Percentiles rank a stretch among this genome's conserved stretches.
These are phyloP conservation scores for Sylvilagus bachmani DNA, from an alignment of 2,113 vertebrate genomes.

Conservation along the genomic window DNA sequence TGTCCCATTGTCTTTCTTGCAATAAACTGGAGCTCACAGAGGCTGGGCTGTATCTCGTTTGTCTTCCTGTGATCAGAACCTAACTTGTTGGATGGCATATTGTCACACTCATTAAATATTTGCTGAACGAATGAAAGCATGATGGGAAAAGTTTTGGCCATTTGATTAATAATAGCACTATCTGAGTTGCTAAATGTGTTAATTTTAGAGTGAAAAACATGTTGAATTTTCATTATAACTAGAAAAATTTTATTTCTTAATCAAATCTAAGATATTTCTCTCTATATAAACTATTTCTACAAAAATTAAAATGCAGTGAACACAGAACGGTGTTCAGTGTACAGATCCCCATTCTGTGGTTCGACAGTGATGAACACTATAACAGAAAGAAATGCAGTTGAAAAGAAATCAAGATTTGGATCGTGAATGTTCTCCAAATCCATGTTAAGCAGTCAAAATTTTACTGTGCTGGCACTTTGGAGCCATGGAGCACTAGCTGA, in stretches of 20 bases:
- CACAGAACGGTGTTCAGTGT: background rate
- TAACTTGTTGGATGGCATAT: accelerated
- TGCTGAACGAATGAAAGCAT: background rate
- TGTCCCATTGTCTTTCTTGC: background rate
- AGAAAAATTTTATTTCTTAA: background rate
- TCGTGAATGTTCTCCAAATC: slow-evolving; percentile 28
- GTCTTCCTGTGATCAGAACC: accelerated
- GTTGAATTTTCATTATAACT: background rate
- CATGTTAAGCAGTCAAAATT: slow-evolving; percentile 26
- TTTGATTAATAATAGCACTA: background rate
- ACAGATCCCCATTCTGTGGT: background rate
- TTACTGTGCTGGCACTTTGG: background rate
- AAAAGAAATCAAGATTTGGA: background rate
- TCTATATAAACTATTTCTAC: background rate
- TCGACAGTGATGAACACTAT: slow-evolving; percentile 46
- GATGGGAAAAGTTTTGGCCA: background rate
- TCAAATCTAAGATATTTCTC: background rate
- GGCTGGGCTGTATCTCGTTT: background rate
- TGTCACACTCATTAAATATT: background rate
- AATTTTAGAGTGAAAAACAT: background rate
- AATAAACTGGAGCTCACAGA: background rate
- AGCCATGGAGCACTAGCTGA: background rate
- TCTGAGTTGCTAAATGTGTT: background rate
- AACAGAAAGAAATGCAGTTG: slow-evolving; percentile 9
- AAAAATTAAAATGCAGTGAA: background rate